A percentile compares a stretch with the other conserved stretches of the same genome.
These are phyloP conservation scores for Syngnathus typhle DNA, from an alignment of 2,113 vertebrate species.

Conservation along the genomic window DNA sequence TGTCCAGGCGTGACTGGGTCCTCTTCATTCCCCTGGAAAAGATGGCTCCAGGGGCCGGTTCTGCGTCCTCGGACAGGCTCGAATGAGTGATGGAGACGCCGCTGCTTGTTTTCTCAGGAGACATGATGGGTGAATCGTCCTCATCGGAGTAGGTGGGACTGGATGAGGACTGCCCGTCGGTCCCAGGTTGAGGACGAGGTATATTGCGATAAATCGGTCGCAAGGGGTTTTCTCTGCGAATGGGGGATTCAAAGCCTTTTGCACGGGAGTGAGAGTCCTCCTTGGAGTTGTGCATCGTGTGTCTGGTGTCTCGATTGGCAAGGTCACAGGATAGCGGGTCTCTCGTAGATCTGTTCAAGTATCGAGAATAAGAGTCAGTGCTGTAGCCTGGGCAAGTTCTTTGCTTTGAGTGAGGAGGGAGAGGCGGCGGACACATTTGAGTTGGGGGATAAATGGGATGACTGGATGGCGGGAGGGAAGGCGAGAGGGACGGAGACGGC, in stretches of 20 bases:
- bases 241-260: conserved; percentile 63
- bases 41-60: conserved; percentile 57
- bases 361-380: conserved; percentile 54
- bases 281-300: conserved; percentile 52
- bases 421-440: conserved; percentile 68
- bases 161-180: conserved; percentile 68
- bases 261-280: conserved; percentile 39
- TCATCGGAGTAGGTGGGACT: conserved; percentile 73
- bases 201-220: conserved; percentile 66
- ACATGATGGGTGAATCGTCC: conserved; percentile 71
- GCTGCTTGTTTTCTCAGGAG: conserved; percentile 56
- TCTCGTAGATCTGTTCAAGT: conserved; percentile 58
- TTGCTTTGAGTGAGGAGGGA: conserved; percentile 71
- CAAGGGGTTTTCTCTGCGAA: conserved; percentile 59
- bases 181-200: conserved; percentile 54
- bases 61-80: conserved; percentile 64
- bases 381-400: conserved; percentile 53
- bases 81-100: conserved; percentile 57
- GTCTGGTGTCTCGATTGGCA: conserved; percentile 47
- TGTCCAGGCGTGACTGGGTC: conserved; percentile 74
- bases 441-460: conserved; percentile 66
- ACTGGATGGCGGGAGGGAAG: conserved; percentile 70
- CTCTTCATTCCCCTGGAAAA: conserved; percentile 74
- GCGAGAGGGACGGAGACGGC: conserved; percentile 74
- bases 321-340: conserved; percentile 69